Evolutionary conservation across 35 echinoderm and acorn worm genomes (phyloP).

Genomic region (Hemicentrotus pulcherrimus): DNA sequence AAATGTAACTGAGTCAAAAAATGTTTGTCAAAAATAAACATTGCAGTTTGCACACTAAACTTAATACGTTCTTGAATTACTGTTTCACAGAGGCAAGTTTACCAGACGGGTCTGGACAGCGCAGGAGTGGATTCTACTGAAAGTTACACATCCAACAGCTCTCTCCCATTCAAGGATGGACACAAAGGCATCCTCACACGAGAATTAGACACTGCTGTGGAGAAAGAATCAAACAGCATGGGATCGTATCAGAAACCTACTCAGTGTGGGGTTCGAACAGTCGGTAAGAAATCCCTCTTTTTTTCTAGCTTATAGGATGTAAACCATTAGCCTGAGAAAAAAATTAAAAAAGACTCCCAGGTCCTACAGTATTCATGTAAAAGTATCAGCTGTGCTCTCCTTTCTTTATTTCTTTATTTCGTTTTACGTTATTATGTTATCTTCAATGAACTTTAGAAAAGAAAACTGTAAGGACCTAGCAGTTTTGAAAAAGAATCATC

Average conservation of each 20-base stretch:
- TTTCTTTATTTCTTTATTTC: too few relatives aligned
- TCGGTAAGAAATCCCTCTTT: slow-evolving; percentile 64
- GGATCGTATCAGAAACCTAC: slow-evolving; percentile 75
- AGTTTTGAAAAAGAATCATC: background rate
- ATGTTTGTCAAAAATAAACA: too few relatives aligned
- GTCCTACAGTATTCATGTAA: too few relatives aligned
- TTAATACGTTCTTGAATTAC: background rate
- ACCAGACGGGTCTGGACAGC: slow-evolving; percentile 68
- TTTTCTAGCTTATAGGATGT: too few relatives aligned
- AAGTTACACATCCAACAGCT: slow-evolving; percentile 57
- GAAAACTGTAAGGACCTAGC: background rate
- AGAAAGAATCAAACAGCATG: slow-evolving; percentile 78
- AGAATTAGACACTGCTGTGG: slow-evolving; percentile 53
- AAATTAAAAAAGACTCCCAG: too few relatives aligned
- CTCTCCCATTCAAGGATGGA: slow-evolving; percentile 90
- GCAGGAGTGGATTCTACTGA: slow-evolving; percentile 15
- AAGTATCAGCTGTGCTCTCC: too few relatives aligned
- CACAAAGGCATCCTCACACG: slow-evolving; percentile 86
- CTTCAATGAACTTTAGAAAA: too few relatives aligned
- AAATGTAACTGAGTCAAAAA: too few relatives aligned
- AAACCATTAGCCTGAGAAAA: too few relatives aligned
- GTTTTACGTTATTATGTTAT: too few relatives aligned
- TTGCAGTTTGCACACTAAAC: too few relatives aligned
- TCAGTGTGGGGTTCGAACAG: slow-evolving; percentile 84
- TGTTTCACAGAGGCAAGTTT: slow-evolving; percentile 76